A percentile compares a stretch with the other conserved stretches of the same genome.
These are phyloP conservation scores for Eidolon dupreanum DNA, from an alignment of 2,797 vertebrate genomes.

Conservation along the genomic window DNA sequence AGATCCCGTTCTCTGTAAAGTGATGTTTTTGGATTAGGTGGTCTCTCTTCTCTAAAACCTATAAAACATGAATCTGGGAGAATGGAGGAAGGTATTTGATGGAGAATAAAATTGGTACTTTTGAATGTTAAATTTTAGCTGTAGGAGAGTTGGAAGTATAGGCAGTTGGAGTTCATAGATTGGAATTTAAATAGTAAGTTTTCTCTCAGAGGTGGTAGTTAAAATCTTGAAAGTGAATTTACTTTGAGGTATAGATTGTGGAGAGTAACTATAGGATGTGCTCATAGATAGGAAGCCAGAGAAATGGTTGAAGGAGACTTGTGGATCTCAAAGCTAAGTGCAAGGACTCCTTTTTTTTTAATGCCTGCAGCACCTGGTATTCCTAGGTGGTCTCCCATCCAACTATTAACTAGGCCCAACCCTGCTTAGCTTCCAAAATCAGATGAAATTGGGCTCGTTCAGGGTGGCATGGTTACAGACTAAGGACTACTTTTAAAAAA, in stretches of 20 bases:
- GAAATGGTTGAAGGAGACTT: neutral
- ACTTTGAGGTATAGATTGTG: neutral
- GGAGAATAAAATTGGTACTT: conserved; percentile 11
- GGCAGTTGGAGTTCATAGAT: neutral
- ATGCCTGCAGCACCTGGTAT: too few species aligned
- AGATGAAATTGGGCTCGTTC: too few species aligned
- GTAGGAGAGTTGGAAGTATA: neutral
- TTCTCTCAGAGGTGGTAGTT: neutral
- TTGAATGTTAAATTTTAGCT: conserved; percentile 11
- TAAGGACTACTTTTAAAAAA: neutral
- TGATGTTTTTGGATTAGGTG: neutral
- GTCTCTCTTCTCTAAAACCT: neutral
- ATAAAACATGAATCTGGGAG: neutral
- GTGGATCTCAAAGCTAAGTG: neutral
- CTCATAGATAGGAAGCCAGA: neutral
- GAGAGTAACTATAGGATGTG: neutral
- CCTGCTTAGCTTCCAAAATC: too few species aligned
- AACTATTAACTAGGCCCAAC: too few species aligned
- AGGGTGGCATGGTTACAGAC: too few species aligned
- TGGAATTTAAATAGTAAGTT: neutral
- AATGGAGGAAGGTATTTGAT: neutral
- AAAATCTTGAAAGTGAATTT: conserved; percentile 10
- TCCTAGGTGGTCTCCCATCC: too few species aligned
- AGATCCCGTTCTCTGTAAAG: neutral
- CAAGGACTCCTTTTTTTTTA: neutral